phyloP scores from a whole-genome alignment of 2,113 vertebrate species.

The Boulengeromyrus knoepffleri region DNA sequence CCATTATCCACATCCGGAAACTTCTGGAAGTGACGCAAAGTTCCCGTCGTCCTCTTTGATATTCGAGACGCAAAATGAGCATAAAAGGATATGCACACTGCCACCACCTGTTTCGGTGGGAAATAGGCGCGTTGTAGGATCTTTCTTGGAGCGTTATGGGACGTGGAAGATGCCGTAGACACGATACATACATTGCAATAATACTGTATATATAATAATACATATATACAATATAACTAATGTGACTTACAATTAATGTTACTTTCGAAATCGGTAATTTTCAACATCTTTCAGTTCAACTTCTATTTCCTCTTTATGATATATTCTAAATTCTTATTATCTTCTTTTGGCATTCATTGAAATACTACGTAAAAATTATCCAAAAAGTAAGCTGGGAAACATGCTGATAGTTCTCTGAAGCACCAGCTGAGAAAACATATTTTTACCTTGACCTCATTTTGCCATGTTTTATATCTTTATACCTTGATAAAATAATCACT shows the following conservation, averaged over 20 bases:
- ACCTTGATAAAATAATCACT: too few relatives aligned
- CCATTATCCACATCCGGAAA: conserved; percentile 10
- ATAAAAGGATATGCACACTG: background rate
- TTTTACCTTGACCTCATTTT: too few relatives aligned
- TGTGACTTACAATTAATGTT: background rate
- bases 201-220: background rate
- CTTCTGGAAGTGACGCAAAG: background rate
- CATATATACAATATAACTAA: too few relatives aligned
- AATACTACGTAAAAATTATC: too few relatives aligned
- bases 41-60: background rate
- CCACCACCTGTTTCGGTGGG: background rate
- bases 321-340: background rate
- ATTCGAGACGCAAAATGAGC: background rate
- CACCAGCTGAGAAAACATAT: too few relatives aligned
- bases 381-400: too few relatives aligned
- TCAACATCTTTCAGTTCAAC: background rate
- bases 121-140: background rate
- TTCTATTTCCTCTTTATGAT: background rate
- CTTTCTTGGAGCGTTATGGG: background rate
- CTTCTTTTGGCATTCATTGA: too few relatives aligned
- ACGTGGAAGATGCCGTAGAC: background rate
- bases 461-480: too few relatives aligned
- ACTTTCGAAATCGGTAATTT: background rate
- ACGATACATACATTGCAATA: background rate
- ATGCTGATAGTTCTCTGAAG: too few relatives aligned